phyloP scores from a whole-genome alignment of 2,797 vertebrate genomes.

The Megaceryle alcyon region DNA sequence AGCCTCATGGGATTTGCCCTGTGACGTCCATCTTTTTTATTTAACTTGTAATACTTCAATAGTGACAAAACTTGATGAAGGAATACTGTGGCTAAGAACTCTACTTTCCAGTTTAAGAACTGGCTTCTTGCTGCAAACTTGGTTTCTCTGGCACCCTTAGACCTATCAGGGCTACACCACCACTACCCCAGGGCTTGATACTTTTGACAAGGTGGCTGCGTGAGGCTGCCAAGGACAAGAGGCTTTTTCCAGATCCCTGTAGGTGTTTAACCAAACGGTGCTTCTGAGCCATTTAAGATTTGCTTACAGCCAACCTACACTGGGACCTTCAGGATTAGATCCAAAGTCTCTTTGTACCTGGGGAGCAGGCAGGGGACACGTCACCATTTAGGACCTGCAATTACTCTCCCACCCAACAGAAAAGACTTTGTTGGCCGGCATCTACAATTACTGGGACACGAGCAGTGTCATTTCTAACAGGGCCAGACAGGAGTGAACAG shows the following conservation, averaged over 20 bases:
- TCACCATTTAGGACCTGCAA: neutral
- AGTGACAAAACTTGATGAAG: neutral
- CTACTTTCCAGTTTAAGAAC: neutral
- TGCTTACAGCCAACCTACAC: neutral
- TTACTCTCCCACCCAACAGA: neutral
- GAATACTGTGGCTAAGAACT: neutral
- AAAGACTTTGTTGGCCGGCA: rapidly evolving
- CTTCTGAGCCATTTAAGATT: neutral
- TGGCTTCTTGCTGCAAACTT: neutral
- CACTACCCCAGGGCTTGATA: neutral
- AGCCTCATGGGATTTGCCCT: neutral
- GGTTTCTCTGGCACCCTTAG: neutral
- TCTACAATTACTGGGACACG: neutral
- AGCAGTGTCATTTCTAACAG: neutral
- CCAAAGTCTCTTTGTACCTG: neutral
- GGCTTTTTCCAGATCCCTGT: neutral
- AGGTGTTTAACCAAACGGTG: neutral
- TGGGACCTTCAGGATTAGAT: slow-evolving; percentile 8
- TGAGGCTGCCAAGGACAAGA: neutral
- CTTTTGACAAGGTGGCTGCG: neutral
- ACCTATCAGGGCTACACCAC: neutral
- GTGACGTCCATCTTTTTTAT: neutral
- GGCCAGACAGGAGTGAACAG: neutral
- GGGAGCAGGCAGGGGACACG: neutral
- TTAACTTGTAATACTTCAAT: neutral